Evolutionary conservation across 2,888 invertebrate species (phyloP), one percentile per base, ranked within the genome.

Genomic region (Phortica okadai): DNA sequence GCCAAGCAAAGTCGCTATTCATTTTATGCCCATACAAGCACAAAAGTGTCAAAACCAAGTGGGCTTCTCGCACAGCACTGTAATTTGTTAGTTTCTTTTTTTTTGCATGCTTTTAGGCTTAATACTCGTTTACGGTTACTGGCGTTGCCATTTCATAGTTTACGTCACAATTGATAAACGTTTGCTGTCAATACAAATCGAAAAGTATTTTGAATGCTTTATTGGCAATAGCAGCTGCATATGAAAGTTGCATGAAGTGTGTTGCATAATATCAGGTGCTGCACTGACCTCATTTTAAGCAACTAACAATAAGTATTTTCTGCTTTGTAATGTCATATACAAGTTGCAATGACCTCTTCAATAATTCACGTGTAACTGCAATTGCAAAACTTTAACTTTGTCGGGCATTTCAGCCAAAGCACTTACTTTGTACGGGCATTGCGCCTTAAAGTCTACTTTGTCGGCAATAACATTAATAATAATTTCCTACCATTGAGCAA

Each of bases 171-270:
- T 69, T 69, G 69, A 69, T 69, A 50, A 69, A 45, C 69, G 25
- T 69, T 69, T 69, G 69, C 69, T 69, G 69, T 69, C 69, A 69
- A 69, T 69, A 50, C 69, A 69, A 50, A 25, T 45, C 21, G 69
- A 69, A 16, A 56, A 1, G 45, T 50, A 69, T 69, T 45, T 50
- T 10, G 50, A 69, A 2, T 69, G 16, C 45, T 69, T 69, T 69
- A 50, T 69, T 69, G 21, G 41, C 41, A 44, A n/a, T 14, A n/a
- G 42, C 45, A 67, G n/a, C 25, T 50, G 45, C 50, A 69, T 56
- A n/a, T 14, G 14, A n/a, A 16, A 56, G 14, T 10, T 16, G 16
- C 56, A 56, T 56, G 56, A 56, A 56, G 56, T 56, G 56, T 56
- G n/a, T 56, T 56, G 56, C n/a, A 56, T 6, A n/a, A 56, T 56